Base-by-base conservation (phyloP, 2,888 invertebrate genomes). In the Dilophus febrilis region DNA sequence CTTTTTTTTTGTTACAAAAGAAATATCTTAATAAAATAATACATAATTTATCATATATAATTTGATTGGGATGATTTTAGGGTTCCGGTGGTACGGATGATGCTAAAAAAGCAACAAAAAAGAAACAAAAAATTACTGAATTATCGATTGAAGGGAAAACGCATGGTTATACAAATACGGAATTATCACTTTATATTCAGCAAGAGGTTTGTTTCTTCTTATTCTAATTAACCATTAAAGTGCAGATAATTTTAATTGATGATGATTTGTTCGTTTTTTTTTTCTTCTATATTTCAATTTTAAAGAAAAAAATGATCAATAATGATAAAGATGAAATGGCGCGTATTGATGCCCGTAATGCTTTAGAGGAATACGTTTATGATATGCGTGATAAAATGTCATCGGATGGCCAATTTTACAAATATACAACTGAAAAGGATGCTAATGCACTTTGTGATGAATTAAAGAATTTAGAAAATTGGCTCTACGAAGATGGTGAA, bases 291-390 rank as follows among this genome's bases (percentile, higher is more conserved):
- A 32, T 38, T 38, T 36, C 22, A 34, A 35, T 40, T n/a, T n/a
- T n/a, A n/a, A n/a, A 86, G 81, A 68, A 71, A 44, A 78, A 77
- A 61, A 83, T 86, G 82, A 74, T 82, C 51, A 71, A 74, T 40
- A 81, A 82, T 51, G 97, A 98, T 59, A 74, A 77, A 44, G 81
- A 85, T 56, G 97, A 97, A 64, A 94, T 91, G 53, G 90, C 94
- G 57, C 77, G 94, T 37, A 80, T 87, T 5, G 95, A 97, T 61
- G 90, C 91, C 2, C 84, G 94, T 53, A 98, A 98, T 63, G 85
- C 92, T 3, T 72, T 99, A 1, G 98, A 98, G 61, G 98, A 98
- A 63, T 98, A 92, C 56, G 91, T 98, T 26, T 99, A 99, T 59
- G 95, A 95, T 52, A 71, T 95, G 61, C 74, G 98, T 40, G 83